phyloP scores from a whole-genome alignment of 2,888 invertebrate species.

The Hydrotaea cyrtoneurina region DNA sequence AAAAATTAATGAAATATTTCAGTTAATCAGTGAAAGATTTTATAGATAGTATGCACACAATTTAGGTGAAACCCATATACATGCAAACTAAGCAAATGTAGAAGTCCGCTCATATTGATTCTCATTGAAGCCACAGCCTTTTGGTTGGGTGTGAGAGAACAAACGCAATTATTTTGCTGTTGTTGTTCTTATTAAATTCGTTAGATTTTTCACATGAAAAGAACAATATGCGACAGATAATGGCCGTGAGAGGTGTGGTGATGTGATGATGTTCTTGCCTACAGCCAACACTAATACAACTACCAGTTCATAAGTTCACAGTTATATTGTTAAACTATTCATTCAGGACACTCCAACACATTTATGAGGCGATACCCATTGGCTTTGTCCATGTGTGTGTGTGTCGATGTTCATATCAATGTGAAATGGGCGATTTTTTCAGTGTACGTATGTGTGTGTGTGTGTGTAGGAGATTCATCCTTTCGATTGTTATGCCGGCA shows the following conservation, averaged over 20 bases:
- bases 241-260: neutral
- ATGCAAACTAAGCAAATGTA: too few species aligned
- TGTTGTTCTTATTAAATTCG: slow-evolving; percentile 34
- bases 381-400: neutral
- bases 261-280: neutral
- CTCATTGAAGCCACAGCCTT: too few species aligned
- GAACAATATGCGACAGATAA: slow-evolving; percentile 19
- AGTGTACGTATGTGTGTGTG: neutral
- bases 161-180: slow-evolving; percentile 25
- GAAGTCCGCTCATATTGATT: too few species aligned
- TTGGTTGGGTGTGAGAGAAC: neutral
- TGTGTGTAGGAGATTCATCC: neutral
- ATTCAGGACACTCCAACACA: neutral
- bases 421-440: too few species aligned
- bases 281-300: neutral
- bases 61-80: too few species aligned
- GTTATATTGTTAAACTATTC: slow-evolving; percentile 24
- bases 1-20: too few species aligned
- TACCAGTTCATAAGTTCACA: slow-evolving; percentile 2
- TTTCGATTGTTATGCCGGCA: neutral
- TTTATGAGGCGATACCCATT: too few species aligned
- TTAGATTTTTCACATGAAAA: neutral
- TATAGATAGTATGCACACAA: too few species aligned
- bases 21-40: too few species aligned
- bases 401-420: neutral